A percentile compares a stretch with the other conserved stretches of the same genome.
phyloP scores from a whole-genome alignment of 2,113 vertebrate species.

The Siniperca knerii region DNA sequence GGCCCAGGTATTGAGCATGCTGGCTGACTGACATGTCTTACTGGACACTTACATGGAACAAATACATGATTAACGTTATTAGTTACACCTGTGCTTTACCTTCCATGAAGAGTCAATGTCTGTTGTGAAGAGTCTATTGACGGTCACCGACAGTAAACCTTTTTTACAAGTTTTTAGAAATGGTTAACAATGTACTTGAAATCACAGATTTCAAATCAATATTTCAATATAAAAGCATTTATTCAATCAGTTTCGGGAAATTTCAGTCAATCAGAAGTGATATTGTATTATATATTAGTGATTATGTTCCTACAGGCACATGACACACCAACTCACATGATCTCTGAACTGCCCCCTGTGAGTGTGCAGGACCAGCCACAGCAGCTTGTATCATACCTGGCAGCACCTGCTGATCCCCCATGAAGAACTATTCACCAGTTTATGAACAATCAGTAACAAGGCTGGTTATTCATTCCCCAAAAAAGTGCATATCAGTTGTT shows the following conservation, averaged over 20 bases:
- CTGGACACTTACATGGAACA: neutral
- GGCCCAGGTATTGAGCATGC: neutral
- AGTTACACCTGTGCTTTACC: no score
- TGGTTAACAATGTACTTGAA: no score
- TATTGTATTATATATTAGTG: neutral
- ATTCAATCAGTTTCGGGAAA: neutral
- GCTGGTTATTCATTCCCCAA: neutral
- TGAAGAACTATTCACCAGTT: neutral
- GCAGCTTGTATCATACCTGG: neutral
- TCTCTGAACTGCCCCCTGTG: neutral
- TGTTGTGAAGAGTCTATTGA: no score
- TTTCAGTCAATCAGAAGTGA: neutral
- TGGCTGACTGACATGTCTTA: neutral
- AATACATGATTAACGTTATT: neutral
- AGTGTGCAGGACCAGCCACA: neutral
- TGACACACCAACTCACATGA: neutral
- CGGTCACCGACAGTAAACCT: no score
- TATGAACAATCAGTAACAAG: neutral
- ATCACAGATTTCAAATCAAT: no score
- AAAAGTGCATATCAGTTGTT: neutral
- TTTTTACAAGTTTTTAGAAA: no score
- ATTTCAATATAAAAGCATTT: neutral
- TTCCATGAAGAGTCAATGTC: neutral
- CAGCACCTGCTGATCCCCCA: neutral
- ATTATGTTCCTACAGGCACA: neutral